A percentile compares a stretch with the other conserved stretches of the same genome.
Conservation (phyloP, 1,140 invertebrate species). For the Drosophila kohkoa region DNA sequence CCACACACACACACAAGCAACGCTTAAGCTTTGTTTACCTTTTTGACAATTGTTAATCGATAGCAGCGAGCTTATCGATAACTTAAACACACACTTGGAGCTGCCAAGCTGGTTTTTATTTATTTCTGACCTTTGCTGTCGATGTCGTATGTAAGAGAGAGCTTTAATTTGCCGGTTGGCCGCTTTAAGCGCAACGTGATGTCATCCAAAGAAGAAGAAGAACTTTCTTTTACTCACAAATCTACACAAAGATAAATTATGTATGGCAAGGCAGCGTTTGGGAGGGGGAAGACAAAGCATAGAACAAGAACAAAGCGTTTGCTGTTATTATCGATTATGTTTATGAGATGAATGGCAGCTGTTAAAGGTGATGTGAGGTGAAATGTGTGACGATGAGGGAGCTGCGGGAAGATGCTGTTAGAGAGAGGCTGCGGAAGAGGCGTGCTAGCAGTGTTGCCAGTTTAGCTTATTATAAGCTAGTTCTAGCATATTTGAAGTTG, state of each 20-base stretch:
- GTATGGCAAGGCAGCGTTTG: neutral
- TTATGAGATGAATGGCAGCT: conserved; percentile 35
- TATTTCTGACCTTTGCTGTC: conserved; percentile 49
- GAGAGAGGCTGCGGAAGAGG: too few species aligned
- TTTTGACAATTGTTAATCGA: conserved; percentile 14
- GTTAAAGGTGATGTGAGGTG: neutral
- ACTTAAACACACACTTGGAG: conserved; percentile 1
- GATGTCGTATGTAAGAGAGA: conserved; percentile 21
- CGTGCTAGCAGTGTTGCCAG: neutral
- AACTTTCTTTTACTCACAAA: conserved; percentile 67
- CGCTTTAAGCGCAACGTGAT: conserved; percentile 56
- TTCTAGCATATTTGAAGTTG: too few species aligned
- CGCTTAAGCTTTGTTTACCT: conserved; percentile 1
- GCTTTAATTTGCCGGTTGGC: conserved; percentile 70
- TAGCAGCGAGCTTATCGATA: conserved; percentile 26
- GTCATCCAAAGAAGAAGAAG: conserved; percentile 48
- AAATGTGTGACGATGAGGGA: neutral
- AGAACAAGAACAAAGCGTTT: conserved; percentile 19
- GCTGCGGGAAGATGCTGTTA: neutral
- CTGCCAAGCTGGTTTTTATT: conserved; percentile 43
- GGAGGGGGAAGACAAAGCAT: neutral
- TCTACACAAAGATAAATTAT: neutral
- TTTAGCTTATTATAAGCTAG: too few species aligned
- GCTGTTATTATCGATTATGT: conserved; percentile 45
- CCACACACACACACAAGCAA: conserved; percentile 4